Base-by-base conservation (phyloP, 1,140 invertebrate species). In the Leptinotarsa defecta region DNA sequence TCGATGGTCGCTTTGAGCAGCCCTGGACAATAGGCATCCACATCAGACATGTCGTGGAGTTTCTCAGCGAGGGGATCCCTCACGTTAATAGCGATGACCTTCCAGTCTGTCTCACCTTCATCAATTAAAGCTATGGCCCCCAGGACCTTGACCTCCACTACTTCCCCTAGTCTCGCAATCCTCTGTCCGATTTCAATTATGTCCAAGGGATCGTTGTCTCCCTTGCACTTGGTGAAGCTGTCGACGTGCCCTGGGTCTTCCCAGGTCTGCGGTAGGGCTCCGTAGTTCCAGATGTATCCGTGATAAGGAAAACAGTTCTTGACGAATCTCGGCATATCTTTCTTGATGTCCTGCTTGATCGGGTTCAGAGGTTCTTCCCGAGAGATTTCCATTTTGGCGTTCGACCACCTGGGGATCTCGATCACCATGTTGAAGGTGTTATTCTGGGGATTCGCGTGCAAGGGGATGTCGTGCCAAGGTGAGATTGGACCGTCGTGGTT, bases 231-330 rank as follows among this genome's bases (percentile, higher is more conserved):
- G 67, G 98, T 99, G n/a, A 92, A 90, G 80, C 93, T 90, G 87
- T 99, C 97, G 74, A 94, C 88, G 85, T 95, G 91, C 76, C 93
- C 92, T 27, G 98, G 98, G 88, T 99, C 96, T 90, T 99, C 98
- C 97, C 98, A 99, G 8, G 98, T 99, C 91, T 96, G 98, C 65
- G 98, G 98, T 67, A 99, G 85, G 67, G 98, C 98, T 78, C 98
- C 98, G 87, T 99, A 99, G 88, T 99, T 99, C 98, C 98, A 99
- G 82, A 99, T 99, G 87, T 99, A 99, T 27, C 98, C 98, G 87
- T 98, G 95, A 87, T 99, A 97, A 68, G 98, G 98, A 85, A 99
- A 99, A 83, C 95, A 94, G 87, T 99, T 99, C 72, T 95, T 92
- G 15, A 99, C 98, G 89, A 92, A 99, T 75, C 98, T 90, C 48